phyloP scores from a whole-genome alignment of 2,113 vertebrate species.

The Catharus fuscescens region DNA sequence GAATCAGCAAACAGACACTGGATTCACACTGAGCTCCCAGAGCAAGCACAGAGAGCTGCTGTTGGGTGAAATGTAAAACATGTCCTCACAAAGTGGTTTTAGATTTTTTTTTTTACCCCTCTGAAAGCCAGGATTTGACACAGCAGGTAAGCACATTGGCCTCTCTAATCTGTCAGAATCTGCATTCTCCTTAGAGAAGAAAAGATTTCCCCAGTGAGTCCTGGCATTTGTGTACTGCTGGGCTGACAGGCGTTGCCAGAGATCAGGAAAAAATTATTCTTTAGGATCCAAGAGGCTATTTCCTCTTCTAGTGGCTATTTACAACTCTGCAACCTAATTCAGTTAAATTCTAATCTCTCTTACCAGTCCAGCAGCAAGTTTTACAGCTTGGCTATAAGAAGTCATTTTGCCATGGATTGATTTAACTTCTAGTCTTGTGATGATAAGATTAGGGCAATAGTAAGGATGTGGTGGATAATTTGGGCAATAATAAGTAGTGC shows the following conservation, averaged over 20 bases:
- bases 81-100: background rate
- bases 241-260: background rate
- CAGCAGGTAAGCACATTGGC: background rate
- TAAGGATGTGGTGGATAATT: background rate
- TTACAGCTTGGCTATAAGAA: background rate
- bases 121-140: background rate
- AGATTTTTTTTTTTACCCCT: background rate
- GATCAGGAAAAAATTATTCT: background rate
- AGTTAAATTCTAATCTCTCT: background rate
- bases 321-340: background rate
- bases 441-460: fast-evolving
- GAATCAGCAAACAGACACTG: background rate
- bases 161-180: too few species aligned
- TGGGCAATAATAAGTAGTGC: fast-evolving
- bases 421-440: background rate
- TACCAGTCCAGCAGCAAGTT: background rate
- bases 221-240: background rate
- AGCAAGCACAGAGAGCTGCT: too few species aligned
- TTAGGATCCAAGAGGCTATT: background rate
- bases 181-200: background rate
- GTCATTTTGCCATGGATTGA: background rate
- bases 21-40: background rate
- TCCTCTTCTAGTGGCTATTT: background rate
- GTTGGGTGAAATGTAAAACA: background rate
- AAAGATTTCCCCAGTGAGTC: background rate